phyloP scores from a whole-genome alignment of 1,140 invertebrate species.

The Phortica variegata region DNA sequence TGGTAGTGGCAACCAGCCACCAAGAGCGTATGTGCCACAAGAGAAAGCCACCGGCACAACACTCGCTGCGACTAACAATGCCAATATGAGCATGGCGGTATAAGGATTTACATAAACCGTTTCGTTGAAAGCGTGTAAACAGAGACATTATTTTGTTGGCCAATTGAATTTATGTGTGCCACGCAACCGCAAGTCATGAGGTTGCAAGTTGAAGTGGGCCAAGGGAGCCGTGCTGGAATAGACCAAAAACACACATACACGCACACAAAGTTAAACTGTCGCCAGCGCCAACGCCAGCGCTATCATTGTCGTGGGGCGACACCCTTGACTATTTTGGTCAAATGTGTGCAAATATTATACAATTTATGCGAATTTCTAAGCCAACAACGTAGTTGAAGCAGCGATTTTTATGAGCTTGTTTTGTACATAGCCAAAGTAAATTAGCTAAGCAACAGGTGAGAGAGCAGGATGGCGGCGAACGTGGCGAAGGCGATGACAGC shows the following conservation, averaged over 20 bases:
- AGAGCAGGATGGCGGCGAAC: too few species aligned
- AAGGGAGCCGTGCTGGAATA: too few species aligned
- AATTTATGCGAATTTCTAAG: slow-evolving; percentile 46
- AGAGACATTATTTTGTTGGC: slow-evolving; percentile 35
- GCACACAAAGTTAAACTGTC: too few species aligned
- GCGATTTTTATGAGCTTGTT: neutral
- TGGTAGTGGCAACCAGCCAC: too few species aligned
- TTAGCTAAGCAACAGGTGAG: neutral
- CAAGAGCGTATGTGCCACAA: too few species aligned
- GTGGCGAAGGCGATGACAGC: too few species aligned
- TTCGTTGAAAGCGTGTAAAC: too few species aligned
- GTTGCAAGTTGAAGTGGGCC: too few species aligned
- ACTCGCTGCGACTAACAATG: slow-evolving; percentile 1
- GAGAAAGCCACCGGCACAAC: slow-evolving; percentile 16
- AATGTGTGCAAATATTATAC: slow-evolving; percentile 33
- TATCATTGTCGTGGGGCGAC: neutral
- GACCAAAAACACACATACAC: too few species aligned
- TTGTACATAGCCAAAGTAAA: slow-evolving; percentile 3
- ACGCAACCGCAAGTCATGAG: too few species aligned
- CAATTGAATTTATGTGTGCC: slow-evolving; percentile 20
- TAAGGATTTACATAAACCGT: too few species aligned
- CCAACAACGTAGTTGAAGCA: slow-evolving; percentile 8
- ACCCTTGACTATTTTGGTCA: neutral
- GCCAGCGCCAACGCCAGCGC: neutral
- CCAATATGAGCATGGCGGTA: too few species aligned